These are phyloP conservation scores for Donacobius atricapilla DNA, from an alignment of 2,113 vertebrate genomes.

Conservation along the genomic window DNA sequence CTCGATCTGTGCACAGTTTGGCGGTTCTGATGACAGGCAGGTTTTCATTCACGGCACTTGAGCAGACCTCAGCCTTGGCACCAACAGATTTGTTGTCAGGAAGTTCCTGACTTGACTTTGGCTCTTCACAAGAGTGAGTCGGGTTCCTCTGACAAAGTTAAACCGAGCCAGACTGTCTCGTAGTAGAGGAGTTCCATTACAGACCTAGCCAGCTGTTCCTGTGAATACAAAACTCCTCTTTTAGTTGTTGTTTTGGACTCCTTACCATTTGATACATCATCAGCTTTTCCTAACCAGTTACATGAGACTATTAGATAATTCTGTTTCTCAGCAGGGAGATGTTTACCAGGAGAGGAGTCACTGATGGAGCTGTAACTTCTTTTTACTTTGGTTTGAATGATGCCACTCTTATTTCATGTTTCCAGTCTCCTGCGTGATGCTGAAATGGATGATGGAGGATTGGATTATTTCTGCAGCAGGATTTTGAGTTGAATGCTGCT, in stretches of 20 bases:
- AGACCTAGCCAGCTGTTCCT: background rate
- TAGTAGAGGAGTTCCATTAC: background rate
- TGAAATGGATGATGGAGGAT: background rate
- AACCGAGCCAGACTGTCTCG: background rate
- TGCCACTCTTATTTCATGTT: fast-evolving
- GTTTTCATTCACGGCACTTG: background rate
- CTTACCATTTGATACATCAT: background rate
- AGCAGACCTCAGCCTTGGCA: background rate
- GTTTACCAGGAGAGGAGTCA: background rate
- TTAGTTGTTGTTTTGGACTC: background rate
- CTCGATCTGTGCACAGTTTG: fast-evolving
- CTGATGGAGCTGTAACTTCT: background rate
- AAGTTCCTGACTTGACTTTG: background rate
- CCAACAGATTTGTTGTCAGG: background rate
- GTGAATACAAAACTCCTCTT: background rate
- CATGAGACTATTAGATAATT: fast-evolving
- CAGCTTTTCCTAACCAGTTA: background rate
- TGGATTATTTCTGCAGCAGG: background rate
- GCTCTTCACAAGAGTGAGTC: background rate
- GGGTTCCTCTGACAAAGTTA: fast-evolving
- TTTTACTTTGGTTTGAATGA: background rate
- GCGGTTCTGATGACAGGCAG: background rate
- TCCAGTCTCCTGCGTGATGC: background rate
- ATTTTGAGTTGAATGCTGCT: background rate
- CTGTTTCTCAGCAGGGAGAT: background rate